Conservation (phyloP, 2,113 vertebrate species). For the Perca fluviatilis region DNA sequence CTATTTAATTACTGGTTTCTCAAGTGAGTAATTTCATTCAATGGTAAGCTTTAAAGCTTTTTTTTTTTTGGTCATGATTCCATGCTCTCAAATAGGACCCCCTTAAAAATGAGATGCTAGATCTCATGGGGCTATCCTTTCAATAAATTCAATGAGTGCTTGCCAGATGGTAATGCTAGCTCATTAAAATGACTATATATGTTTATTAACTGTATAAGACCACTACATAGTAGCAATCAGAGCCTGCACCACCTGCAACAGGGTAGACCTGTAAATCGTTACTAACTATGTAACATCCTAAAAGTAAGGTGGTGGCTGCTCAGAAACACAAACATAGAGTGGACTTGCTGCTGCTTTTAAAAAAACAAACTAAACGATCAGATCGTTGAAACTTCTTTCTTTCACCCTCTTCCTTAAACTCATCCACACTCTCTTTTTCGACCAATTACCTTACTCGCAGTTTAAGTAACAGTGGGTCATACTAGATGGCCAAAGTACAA, state of each 20-base stretch:
- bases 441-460: neutral
- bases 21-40: neutral
- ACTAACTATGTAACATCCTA: neutral
- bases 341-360: constrained; percentile 3
- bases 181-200: neutral
- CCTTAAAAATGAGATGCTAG: no score
- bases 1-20: constrained; percentile 2
- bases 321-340: neutral
- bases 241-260: neutral
- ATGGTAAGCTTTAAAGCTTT: constrained; percentile 1
- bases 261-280: neutral
- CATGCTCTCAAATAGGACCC: neutral
- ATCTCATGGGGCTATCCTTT: no score
- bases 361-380: neutral
- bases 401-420: neutral
- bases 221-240: constrained; percentile 49
- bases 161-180: neutral
- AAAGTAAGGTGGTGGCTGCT: neutral
- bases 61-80: constrained; percentile 19
- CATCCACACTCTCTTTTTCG: neutral
- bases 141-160: neutral
- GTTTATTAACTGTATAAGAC: constrained; percentile 5
- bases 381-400: neutral
- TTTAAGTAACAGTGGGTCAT: neutral
- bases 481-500: neutral